Evolutionary conservation across 2,113 vertebrate genomes (phyloP).

Genomic region (Hippocampus guttulatus): DNA sequence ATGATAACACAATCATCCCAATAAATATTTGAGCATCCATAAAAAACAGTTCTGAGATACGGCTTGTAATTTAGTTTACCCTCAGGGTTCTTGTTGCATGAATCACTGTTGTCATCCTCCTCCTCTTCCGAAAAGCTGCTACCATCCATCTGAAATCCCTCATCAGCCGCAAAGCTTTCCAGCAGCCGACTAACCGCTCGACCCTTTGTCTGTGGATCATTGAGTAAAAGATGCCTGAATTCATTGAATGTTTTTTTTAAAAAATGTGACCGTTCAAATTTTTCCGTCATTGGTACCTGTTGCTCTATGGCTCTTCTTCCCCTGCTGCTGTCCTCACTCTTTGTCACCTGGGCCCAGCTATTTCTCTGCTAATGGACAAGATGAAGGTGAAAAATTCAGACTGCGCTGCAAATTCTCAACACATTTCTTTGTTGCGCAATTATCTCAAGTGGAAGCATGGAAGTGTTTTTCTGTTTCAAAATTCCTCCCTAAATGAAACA

Average conservation of each 20-base stretch:
- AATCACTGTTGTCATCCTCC: slow-evolving; percentile 66
- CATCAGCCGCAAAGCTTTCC: slow-evolving; percentile 87
- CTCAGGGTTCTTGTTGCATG: slow-evolving; percentile 47
- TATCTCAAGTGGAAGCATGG: neutral
- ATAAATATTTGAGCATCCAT: neutral
- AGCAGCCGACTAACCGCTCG: slow-evolving; percentile 87
- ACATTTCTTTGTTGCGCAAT: neutral
- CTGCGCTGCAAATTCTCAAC: neutral
- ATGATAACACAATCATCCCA: slow-evolving; percentile 10
- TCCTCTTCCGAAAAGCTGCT: slow-evolving; percentile 82
- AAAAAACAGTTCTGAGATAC: neutral
- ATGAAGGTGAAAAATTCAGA: slow-evolving; percentile 1
- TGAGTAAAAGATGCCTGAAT: neutral
- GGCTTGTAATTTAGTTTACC: slow-evolving; percentile 24
- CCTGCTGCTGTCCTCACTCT: slow-evolving; percentile 73
- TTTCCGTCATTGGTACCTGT: slow-evolving; percentile 45
- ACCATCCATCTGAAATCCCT: slow-evolving; percentile 84
- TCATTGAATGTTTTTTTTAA: too few relatives aligned
- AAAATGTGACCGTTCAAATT: neutral
- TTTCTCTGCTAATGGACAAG: slow-evolving; percentile 74
- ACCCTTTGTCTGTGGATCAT: slow-evolving; percentile 74
- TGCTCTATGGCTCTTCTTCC: slow-evolving; percentile 77
- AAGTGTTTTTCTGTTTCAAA: too few relatives aligned
- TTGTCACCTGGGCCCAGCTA: slow-evolving; percentile 72
- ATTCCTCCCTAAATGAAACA: too few relatives aligned